phyloP scores from a whole-genome alignment of 2,888 invertebrate species.

The Calameuta idolon region DNA sequence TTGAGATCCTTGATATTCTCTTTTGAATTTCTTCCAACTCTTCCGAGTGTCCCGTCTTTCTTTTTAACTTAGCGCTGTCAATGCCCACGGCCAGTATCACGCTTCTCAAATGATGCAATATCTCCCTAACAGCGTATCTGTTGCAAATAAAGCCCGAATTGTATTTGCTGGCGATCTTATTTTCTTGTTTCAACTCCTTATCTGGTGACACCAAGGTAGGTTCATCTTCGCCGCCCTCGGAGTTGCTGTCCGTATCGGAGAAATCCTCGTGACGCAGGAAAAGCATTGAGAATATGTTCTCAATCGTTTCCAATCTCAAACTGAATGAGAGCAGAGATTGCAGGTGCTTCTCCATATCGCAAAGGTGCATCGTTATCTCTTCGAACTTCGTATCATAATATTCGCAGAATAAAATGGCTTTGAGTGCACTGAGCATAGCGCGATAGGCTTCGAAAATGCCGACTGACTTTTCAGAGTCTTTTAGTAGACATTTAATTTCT shows the following conservation, averaged over 20 bases:
- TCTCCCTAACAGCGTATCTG: constrained; percentile 72
- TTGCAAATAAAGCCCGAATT: constrained; percentile 71
- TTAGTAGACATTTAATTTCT: constrained; percentile 44
- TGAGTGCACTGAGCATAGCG: constrained; percentile 48
- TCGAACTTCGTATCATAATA: constrained; percentile 32
- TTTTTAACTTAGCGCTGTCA: constrained; percentile 52
- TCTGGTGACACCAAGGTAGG: constrained; percentile 68
- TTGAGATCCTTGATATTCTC: constrained; percentile 48
- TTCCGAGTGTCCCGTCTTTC: constrained; percentile 51
- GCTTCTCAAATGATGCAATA: constrained; percentile 71
- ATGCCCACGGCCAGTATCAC: constrained; percentile 69
- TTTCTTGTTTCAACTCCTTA: constrained; percentile 66
- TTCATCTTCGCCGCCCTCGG: constrained; percentile 69
- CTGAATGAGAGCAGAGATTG: constrained; percentile 43
- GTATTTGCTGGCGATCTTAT: constrained; percentile 31
- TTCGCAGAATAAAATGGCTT: constrained; percentile 47
- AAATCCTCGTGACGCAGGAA: constrained; percentile 76
- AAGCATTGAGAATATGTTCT: constrained; percentile 79
- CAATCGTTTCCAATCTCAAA: constrained; percentile 72
- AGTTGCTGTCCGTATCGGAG: constrained; percentile 61
- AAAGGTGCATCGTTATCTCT: constrained; percentile 34
- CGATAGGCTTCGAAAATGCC: constrained; percentile 49
- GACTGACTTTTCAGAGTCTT: constrained; percentile 33
- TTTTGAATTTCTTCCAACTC: constrained; percentile 28
- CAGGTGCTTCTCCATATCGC: constrained; percentile 42